These are phyloP conservation scores for Dicerorhinus sumatrensis DNA, from an alignment of 2,113 vertebrate genomes.

Conservation along the genomic window DNA sequence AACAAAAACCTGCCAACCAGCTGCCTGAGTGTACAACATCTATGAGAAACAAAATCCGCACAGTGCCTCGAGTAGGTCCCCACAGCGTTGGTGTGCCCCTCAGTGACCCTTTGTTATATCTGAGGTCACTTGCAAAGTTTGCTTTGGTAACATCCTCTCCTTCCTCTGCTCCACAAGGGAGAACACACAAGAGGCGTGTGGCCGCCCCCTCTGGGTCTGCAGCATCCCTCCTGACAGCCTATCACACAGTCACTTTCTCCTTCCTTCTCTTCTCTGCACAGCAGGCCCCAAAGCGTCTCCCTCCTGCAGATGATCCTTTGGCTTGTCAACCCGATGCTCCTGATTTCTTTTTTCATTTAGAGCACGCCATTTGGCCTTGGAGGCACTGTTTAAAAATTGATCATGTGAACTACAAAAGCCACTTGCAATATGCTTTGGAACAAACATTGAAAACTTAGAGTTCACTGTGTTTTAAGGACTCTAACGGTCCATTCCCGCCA, in stretches of 20 bases:
- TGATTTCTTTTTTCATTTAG: neutral
- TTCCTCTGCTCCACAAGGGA: neutral
- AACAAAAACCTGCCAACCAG: neutral
- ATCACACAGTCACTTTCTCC: neutral
- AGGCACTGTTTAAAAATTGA: neutral
- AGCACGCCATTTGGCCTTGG: neutral
- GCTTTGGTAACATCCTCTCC: neutral
- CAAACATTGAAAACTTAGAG: neutral
- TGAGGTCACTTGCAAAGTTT: neutral
- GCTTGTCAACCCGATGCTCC: neutral
- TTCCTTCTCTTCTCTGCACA: neutral
- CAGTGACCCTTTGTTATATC: neutral
- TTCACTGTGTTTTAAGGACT: neutral
- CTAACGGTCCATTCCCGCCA: neutral
- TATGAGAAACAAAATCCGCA: neutral
- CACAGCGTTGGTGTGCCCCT: accelerated
- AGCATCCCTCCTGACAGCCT: neutral
- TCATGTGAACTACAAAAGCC: neutral
- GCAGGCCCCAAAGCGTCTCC: no score
- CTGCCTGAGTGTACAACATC: no score
- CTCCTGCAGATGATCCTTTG: neutral
- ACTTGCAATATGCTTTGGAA: neutral
- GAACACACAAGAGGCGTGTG: accelerated
- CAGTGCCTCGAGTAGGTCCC: no score
- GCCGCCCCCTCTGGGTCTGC: neutral